These are phyloP conservation scores for Scartelaos histophorus DNA, from an alignment of 2,113 vertebrate genomes.

Conservation along the genomic window DNA sequence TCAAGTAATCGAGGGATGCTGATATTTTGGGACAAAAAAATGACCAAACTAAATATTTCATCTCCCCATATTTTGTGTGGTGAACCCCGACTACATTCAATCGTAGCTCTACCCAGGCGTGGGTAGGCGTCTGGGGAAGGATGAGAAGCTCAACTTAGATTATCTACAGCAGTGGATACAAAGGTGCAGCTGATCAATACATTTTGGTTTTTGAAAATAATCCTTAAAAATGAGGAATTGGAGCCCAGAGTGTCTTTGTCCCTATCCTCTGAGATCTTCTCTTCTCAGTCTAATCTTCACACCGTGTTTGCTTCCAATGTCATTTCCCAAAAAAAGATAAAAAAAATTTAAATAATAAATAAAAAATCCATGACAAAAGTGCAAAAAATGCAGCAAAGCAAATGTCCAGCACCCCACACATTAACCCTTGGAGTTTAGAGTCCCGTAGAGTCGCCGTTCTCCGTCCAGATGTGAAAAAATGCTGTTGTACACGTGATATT, in stretches of 20 bases:
- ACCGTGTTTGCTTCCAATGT: conserved; percentile 36
- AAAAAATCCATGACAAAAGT: conserved; percentile 78
- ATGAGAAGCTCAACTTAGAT: conserved; percentile 46
- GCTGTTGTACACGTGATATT: conserved; percentile 68
- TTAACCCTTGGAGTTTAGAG: conserved; percentile 60
- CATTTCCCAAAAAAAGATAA: conserved; percentile 62
- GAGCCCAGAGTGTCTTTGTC: conserved; percentile 69
- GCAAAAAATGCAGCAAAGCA: conserved; percentile 82
- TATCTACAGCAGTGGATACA: conserved; percentile 52
- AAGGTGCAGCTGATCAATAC: conserved; percentile 57
- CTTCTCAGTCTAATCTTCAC: conserved; percentile 49
- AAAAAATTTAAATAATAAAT: conserved; percentile 35
- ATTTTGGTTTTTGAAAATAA: conserved; percentile 35
- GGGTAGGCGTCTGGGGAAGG: conserved; percentile 60
- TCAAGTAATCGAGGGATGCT: conserved; percentile 72
- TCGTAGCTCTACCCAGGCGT: conserved; percentile 56
- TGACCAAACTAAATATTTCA: conserved; percentile 55
- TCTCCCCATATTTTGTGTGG: conserved; percentile 49
- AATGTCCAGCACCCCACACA: conserved; percentile 69
- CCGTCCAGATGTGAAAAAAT: conserved; percentile 72
- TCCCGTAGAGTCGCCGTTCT: conserved; percentile 68
- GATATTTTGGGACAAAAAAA: conserved; percentile 52
- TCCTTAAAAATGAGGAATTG: conserved; percentile 65
- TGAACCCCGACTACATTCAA: conserved; percentile 76
- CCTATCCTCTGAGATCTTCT: conserved; percentile 61